phyloP scores from a whole-genome alignment of 2,797 vertebrate species.

The Echiichthys vipera region DNA sequence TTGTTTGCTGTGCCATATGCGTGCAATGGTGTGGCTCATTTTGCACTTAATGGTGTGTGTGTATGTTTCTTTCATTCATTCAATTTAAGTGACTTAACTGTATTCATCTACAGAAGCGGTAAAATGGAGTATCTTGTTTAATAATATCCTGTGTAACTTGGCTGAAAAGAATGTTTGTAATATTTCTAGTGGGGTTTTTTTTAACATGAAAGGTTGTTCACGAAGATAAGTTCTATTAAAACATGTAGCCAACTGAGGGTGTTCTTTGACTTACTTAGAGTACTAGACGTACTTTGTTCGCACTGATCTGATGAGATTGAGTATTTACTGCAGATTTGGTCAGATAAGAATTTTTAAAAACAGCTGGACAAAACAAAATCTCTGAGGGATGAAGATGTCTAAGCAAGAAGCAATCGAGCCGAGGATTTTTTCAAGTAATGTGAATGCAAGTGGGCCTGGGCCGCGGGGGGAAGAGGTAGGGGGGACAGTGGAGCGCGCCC shows the following conservation, averaged over 20 bases:
- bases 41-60: conserved; percentile 1
- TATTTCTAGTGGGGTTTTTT: background rate
- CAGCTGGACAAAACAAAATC: too few relatives aligned
- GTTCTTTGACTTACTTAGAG: background rate
- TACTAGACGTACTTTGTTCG: too few relatives aligned
- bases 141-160: background rate
- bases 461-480: too few relatives aligned
- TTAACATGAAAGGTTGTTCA: conserved; percentile 17
- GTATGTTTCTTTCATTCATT: background rate
- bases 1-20: conserved; percentile 30
- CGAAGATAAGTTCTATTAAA: conserved; percentile 27
- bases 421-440: too few relatives aligned
- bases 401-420: too few relatives aligned
- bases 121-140: background rate
- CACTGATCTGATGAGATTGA: too few relatives aligned
- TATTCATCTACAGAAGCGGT: background rate
- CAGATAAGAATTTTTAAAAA: too few relatives aligned
- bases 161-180: background rate
- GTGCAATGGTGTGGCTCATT: background rate
- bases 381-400: too few relatives aligned
- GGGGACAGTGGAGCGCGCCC: too few relatives aligned
- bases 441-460: too few relatives aligned
- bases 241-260: background rate
- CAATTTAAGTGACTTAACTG: background rate
- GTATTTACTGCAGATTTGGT: too few relatives aligned